Percentiles rank a stretch among this genome's conserved stretches.
phyloP scores from a whole-genome alignment of 2,113 vertebrate genomes.

The Himantopus leucocephalus region DNA sequence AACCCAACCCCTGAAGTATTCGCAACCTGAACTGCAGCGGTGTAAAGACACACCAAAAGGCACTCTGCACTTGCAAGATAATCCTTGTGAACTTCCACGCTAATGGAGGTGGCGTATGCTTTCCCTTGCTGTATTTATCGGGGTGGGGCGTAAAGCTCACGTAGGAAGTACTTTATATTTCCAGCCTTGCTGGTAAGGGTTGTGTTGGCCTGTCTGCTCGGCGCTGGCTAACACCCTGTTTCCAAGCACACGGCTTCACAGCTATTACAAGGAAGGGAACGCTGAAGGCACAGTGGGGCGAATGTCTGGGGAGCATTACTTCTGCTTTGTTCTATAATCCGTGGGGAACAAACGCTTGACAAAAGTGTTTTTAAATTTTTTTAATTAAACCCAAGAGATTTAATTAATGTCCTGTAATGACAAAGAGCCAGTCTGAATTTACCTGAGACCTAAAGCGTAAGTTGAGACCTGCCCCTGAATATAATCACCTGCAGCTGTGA shows the following conservation, averaged over 20 bases:
- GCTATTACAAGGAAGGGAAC: background rate
- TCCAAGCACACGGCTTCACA: background rate
- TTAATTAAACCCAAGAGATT: background rate
- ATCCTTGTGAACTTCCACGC: background rate
- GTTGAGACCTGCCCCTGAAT: background rate
- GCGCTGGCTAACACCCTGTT: accelerated
- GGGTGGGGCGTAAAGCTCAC: background rate
- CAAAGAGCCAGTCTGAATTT: background rate
- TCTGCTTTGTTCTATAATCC: accelerated
- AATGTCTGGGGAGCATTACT: too few relatives aligned
- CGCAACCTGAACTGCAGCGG: background rate
- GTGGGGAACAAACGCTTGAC: background rate
- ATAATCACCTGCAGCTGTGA: background rate
- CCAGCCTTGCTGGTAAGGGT: background rate
- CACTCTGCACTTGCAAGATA: background rate
- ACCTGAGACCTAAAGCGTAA: background rate
- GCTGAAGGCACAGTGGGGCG: background rate
- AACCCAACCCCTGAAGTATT: background rate
- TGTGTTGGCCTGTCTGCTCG: background rate
- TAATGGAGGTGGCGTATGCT: background rate
- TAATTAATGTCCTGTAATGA: background rate
- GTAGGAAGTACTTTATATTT: background rate
- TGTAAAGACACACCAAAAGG: background rate
- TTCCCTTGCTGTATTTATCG: background rate
- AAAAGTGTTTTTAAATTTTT: background rate